A percentile compares a stretch with the other conserved stretches of the same genome.
These are phyloP conservation scores for Agriotes lineatus DNA, from an alignment of 2,888 invertebrate species.

Conservation along the genomic window DNA sequence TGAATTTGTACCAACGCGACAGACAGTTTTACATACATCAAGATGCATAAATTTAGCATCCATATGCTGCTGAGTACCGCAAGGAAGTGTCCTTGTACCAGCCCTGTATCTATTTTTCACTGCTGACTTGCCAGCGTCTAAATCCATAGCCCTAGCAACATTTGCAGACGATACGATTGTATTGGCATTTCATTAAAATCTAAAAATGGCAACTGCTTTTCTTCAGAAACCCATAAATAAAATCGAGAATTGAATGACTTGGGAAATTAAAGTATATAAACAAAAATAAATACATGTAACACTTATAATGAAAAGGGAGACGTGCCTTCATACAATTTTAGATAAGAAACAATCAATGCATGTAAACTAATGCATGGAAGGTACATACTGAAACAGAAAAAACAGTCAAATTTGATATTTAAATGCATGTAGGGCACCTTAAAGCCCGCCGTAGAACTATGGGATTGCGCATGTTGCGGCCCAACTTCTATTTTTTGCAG, in stretches of 20 bases:
- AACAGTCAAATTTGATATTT: no score
- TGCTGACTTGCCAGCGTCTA: not conserved
- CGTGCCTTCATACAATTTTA: no score
- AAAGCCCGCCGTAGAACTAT: no score
- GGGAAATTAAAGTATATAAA: not conserved
- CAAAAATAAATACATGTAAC: not conserved
- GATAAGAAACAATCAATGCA: no score
- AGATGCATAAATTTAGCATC: not conserved
- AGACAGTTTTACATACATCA: not conserved
- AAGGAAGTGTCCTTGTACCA: not conserved
- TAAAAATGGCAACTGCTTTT: not conserved
- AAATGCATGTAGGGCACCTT: no score
- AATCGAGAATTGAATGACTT: not conserved
- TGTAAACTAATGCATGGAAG: no score
- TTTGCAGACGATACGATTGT: not conserved
- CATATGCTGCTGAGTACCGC: not conserved
- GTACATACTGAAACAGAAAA: no score
- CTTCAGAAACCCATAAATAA: not conserved
- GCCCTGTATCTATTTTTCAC: not conserved
- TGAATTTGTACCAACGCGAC: not conserved
- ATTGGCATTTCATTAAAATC: not conserved
- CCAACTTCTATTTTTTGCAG: no score
- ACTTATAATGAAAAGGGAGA: no score
- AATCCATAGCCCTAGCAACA: not conserved
- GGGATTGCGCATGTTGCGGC: no score